Percentiles rank a stretch among this genome's conserved stretches.
Conservation (phyloP, 2,888 invertebrate genomes). For the Lasioglossum villosulum region DNA sequence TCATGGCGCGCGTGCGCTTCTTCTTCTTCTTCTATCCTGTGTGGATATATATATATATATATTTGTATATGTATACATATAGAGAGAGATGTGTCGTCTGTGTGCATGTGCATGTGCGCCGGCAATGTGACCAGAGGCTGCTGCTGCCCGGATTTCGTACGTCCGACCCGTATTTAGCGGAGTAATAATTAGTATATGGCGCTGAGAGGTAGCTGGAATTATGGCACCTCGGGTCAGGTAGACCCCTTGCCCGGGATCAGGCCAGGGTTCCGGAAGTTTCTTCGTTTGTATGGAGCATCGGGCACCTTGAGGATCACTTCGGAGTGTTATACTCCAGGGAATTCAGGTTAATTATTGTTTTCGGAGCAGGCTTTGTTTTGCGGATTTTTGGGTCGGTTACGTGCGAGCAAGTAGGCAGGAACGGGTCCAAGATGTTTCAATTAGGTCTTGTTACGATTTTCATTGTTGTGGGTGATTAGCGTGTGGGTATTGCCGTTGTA, state of each 20-base stretch:
- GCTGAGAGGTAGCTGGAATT: conserved; percentile 5
- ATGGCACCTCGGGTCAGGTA: background rate
- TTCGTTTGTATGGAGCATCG: background rate
- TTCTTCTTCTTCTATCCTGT: conserved; percentile 3
- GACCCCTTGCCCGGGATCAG: background rate
- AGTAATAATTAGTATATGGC: conserved; percentile 8
- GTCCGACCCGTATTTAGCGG: conserved; percentile 4
- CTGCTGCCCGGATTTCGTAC: background rate
- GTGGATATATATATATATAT: background rate
- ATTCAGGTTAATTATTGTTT: background rate
- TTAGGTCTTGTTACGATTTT: background rate
- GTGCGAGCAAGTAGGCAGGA: background rate
- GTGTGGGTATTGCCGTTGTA: background rate
- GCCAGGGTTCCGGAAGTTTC: background rate
- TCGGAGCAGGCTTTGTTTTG: background rate
- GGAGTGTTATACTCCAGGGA: background rate
- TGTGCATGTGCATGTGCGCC: conserved; percentile 29
- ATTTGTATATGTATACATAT: background rate
- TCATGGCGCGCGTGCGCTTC: conserved; percentile 16
- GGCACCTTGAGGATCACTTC: background rate
- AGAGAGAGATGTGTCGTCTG: background rate
- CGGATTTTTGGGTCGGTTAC: background rate
- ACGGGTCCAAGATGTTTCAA: background rate
- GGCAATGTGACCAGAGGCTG: conserved; percentile 14
- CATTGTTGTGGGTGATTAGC: background rate